Evolutionary conservation across 1,140 invertebrate genomes (phyloP).

Genomic region (Pseudomyrmex gracilis): DNA sequence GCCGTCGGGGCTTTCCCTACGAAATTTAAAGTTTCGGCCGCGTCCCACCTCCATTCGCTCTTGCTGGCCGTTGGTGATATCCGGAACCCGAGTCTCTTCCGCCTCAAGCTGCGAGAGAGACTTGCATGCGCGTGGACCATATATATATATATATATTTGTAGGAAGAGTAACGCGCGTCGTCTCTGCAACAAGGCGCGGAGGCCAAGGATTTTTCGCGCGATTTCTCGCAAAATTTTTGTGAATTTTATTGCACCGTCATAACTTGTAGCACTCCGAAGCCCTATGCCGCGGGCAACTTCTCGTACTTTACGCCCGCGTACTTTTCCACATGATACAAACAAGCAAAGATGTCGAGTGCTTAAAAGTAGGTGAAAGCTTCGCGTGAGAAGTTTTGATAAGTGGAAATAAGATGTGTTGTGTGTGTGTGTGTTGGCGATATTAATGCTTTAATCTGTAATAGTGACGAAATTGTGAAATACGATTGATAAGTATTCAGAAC

Average conservation of each 20-base stretch:
- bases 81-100: constrained; percentile 6
- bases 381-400: not conserved
- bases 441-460: not conserved
- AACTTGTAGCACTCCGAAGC: constrained; percentile 11
- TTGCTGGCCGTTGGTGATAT: constrained; percentile 43
- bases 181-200: not conserved
- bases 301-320: constrained; percentile 18
- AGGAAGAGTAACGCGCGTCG: not conserved
- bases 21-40: constrained; percentile 56
- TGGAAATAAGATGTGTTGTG: constrained; percentile 20
- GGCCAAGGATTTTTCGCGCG: constrained; percentile 41
- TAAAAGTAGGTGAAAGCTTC: constrained; percentile 4
- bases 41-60: constrained; percentile 17
- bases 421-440: constrained; percentile 1
- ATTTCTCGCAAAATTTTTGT: constrained; percentile 42
- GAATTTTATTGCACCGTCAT: constrained; percentile 48
- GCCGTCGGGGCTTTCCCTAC: constrained; percentile 55
- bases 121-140: constrained; percentile 10
- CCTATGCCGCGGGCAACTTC: not conserved
- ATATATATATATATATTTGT: constrained; percentile 8
- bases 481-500: no score
- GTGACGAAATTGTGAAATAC: not conserved
- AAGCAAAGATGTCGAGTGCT: not conserved
- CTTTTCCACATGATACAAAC: constrained; percentile 19
- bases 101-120: constrained; percentile 13